Evolutionary conservation across 2,113 vertebrate genomes (phyloP), one percentile per base, ranked within the genome.

Genomic region (Tenebrosternarchus preto): DNA sequence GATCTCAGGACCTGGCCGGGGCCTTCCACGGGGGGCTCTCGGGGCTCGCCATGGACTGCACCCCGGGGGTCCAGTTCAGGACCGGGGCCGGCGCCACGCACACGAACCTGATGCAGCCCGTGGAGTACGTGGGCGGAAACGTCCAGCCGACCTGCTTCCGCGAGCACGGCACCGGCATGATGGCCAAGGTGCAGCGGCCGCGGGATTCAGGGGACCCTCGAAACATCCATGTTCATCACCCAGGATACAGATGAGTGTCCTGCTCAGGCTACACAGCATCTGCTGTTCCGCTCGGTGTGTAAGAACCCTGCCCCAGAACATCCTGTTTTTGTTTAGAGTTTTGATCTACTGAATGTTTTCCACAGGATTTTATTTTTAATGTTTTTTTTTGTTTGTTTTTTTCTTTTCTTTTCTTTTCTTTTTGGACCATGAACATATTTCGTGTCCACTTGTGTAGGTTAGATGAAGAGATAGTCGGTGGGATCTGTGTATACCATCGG

Each of bases 111-210:
- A 95, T 98, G 94, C 96, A 96, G 93, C 95, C 94, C 70, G 90
- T 96, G 94, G 97, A 98, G 95, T 98, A 98, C 94, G 91, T 98
- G 90, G 93, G 93, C 67, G 96, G 94, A 88, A 96, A 98, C 94
- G 97, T 96, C 92, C 98, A 98, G 91, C 94, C 95, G 88, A 94
- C 97, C 91, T 98, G 97, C 93, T 98, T 98, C 92, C 91, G 95
- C 82, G 95, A 98, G 91, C 96, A 98, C 93, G 96, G 95, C 92
- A 93, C 96, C 89, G 95, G 93, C 3, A 90, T 95, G 92, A 94
- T 98, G 91, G 94, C 93, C 85, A 99, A 99, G 93, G 95, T 96
- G 93, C 95, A 85, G 93, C 94, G 96, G 92, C 93, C 92, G 80
- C 93, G 94, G 77, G 95, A 96, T 75, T 91, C 95, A 83, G 88